These are phyloP conservation scores for Coregonus ussuriensis DNA, from an alignment of 2,797 vertebrate genomes.

Conservation along the genomic window DNA sequence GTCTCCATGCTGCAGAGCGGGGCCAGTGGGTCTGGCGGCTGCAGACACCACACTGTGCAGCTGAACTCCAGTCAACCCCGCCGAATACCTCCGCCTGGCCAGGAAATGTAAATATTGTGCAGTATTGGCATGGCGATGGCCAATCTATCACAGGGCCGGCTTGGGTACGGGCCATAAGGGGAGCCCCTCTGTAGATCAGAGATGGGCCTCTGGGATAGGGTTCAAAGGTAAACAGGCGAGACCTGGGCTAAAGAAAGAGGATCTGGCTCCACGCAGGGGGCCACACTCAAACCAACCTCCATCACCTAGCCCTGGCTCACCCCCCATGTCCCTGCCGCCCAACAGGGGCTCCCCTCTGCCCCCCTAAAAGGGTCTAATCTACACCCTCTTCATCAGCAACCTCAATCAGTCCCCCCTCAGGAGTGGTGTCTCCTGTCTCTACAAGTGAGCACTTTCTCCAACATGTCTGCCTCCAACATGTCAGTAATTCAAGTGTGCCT, in stretches of 20 bases:
- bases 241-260: conserved; percentile 52
- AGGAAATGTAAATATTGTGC: conserved; percentile 97
- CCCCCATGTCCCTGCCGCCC: conserved; percentile 13
- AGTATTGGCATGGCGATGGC: conserved; percentile 83
- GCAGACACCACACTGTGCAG: conserved; percentile 89
- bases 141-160: conserved; percentile 86
- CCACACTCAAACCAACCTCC: conserved; percentile 41
- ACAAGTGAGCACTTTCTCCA: not conserved
- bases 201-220: conserved; percentile 61
- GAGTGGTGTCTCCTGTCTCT: not conserved
- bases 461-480: not conserved
- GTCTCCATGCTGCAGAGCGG: conserved; percentile 66
- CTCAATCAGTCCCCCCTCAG: not conserved
- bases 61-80: conserved; percentile 91
- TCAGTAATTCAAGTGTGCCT: not conserved
- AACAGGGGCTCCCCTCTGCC: not conserved
- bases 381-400: conserved; percentile 21
- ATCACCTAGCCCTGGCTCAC: conserved; percentile 27
- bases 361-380: not conserved
- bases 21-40: conserved; percentile 29
- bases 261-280: conserved; percentile 54
- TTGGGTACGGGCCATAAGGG: conserved; percentile 53
- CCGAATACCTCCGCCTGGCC: conserved; percentile 83
- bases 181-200: conserved; percentile 67
- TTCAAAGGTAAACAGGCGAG: conserved; percentile 71